Conservation (phyloP, 2,888 invertebrate genomes). For the Lochmaea capreae region DNA sequence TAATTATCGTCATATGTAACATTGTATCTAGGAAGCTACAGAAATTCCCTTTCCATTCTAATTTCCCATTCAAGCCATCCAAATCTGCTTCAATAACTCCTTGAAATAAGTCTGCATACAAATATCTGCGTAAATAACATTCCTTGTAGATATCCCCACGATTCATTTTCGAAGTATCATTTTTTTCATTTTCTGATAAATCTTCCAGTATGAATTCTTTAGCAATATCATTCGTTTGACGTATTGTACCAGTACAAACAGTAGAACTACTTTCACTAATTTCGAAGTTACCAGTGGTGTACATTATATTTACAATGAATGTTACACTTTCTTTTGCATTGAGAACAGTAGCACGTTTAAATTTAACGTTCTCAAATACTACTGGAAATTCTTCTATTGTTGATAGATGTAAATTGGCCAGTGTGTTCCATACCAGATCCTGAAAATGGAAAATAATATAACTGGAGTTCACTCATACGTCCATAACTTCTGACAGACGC, state of each 20-base stretch:
- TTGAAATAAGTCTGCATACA: neutral
- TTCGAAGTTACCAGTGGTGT: neutral
- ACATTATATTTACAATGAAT: neutral
- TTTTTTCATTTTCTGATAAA: neutral
- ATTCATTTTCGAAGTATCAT: neutral
- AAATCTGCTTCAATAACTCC: neutral
- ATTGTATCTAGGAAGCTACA: neutral
- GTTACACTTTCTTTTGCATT: neutral
- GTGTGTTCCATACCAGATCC: neutral
- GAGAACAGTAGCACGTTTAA: neutral
- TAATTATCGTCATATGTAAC: neutral
- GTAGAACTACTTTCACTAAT: neutral
- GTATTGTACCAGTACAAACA: neutral
- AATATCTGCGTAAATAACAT: neutral
- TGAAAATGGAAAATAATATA: neutral
- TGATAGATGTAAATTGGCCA: neutral
- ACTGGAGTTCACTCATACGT: too few species aligned
- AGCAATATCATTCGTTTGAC: neutral
- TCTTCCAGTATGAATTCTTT: neutral
- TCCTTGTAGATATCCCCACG: constrained; percentile 1
- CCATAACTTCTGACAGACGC: too few species aligned
- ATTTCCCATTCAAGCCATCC: neutral
- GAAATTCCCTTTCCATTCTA: neutral
- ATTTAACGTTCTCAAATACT: neutral
- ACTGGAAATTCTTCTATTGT: neutral